phyloP scores from a whole-genome alignment of 2,888 invertebrate genomes.

The Chrysotoxum bicinctum region DNA sequence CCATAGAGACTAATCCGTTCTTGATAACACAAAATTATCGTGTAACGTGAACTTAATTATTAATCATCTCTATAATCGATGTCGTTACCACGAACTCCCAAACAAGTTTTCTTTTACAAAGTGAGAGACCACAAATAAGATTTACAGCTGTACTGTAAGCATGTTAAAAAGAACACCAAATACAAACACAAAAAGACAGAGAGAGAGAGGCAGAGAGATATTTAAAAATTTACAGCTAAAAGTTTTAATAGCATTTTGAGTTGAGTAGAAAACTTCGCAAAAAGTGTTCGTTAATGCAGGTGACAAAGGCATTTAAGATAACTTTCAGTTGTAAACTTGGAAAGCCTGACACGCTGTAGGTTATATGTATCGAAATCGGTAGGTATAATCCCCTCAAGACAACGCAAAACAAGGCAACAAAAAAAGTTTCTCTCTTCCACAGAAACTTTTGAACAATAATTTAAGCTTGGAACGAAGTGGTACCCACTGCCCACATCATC shows the following conservation, averaged over 20 bases:
- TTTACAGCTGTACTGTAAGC: not conserved
- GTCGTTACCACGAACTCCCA: not conserved
- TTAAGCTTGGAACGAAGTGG: too few relatives aligned
- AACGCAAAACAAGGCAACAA: too few relatives aligned
- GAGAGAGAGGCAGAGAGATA: not conserved
- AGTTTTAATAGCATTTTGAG: conserved; percentile 53
- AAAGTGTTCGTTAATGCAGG: conserved; percentile 25
- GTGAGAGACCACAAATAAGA: not conserved
- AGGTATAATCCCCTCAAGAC: too few relatives aligned
- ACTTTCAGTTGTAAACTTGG: not conserved
- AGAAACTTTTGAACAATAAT: too few relatives aligned
- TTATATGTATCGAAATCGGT: too few relatives aligned
- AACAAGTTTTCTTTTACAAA: not conserved
- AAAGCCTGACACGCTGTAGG: not conserved
- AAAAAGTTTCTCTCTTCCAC: too few relatives aligned
- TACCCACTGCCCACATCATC: too few relatives aligned
- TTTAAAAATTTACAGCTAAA: conserved; percentile 39
- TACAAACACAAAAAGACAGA: not conserved
- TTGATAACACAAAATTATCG: too few relatives aligned
- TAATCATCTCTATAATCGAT: not conserved
- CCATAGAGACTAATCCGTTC: too few relatives aligned
- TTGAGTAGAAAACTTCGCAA: conserved; percentile 45
- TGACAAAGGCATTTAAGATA: conserved; percentile 32
- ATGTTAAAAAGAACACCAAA: not conserved
- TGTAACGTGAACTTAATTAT: too few relatives aligned